Conservation (phyloP, 2,888 invertebrate species). For the Drosophila picticornis region DNA sequence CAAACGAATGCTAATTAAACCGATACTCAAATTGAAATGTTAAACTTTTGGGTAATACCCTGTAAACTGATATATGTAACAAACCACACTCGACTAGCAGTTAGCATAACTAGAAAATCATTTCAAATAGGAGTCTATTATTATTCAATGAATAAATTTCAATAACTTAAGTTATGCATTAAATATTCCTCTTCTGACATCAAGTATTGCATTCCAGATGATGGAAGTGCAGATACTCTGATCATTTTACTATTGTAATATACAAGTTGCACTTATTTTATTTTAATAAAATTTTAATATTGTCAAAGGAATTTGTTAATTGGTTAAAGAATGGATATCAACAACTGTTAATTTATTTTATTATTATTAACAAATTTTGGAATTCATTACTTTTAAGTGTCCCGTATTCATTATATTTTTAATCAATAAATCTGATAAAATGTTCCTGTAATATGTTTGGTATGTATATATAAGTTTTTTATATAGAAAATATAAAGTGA, state of each 20-base stretch:
- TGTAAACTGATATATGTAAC: neutral
- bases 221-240: neutral
- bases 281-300: neutral
- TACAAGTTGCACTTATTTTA: neutral
- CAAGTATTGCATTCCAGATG: neutral
- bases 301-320: neutral
- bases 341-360: neutral
- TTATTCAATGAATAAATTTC: neutral
- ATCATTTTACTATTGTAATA: neutral
- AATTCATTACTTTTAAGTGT: neutral
- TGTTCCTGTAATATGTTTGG: neutral
- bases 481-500: neutral
- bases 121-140: neutral
- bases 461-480: too few relatives aligned
- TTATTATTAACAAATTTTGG: neutral
- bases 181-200: neutral
- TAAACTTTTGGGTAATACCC: constrained; percentile 59
- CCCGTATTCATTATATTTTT: neutral
- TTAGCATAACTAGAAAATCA: neutral
- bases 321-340: neutral
- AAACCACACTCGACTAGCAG: neutral
- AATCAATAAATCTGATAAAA: neutral
- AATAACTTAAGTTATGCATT: neutral
- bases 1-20: constrained; percentile 77
- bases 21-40: constrained; percentile 77